Evolutionary conservation across 2,113 vertebrate genomes (phyloP).

Genomic region (Myiopsitta monachus): DNA sequence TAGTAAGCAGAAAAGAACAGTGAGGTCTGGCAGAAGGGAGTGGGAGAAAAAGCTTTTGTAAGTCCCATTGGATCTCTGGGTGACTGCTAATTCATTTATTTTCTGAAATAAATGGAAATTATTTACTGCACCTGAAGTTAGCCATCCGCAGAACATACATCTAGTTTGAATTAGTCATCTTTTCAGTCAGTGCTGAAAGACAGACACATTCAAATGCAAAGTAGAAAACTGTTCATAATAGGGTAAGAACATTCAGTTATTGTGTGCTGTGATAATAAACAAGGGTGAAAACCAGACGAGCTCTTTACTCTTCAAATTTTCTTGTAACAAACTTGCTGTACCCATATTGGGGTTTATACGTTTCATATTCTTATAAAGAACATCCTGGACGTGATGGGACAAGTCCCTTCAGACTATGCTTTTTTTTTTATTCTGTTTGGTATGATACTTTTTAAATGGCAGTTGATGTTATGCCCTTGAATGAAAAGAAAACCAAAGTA

Average conservation of each 20-base stretch:
- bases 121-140: background rate
- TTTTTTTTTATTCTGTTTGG: background rate
- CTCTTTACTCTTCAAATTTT: background rate
- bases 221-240: background rate
- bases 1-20: background rate
- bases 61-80: background rate
- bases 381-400: background rate
- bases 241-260: background rate
- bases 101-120: background rate
- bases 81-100: background rate
- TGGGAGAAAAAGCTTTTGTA: background rate
- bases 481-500: background rate
- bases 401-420: background rate
- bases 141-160: background rate
- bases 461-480: background rate
- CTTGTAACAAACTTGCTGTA: background rate
- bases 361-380: background rate
- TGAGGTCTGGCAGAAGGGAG: background rate
- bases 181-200: background rate
- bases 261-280: background rate
- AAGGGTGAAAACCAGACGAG: background rate
- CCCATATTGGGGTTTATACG: background rate
- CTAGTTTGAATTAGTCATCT: background rate
- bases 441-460: background rate
- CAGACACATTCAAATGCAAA: background rate